Evolutionary conservation across 1,140 invertebrate species (phyloP).

Genomic region (Atta colombica): DNA sequence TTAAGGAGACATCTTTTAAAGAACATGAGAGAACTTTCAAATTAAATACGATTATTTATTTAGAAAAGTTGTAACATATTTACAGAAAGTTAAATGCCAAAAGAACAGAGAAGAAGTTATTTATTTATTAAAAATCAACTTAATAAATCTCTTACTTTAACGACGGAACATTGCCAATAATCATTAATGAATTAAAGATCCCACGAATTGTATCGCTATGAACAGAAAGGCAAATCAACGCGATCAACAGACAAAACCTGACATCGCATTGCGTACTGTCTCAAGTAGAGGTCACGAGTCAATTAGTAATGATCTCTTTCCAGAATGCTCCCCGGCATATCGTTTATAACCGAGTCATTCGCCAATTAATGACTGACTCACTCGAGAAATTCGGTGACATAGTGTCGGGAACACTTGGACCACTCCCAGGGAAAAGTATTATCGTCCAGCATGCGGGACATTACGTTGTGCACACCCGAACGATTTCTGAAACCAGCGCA

Average conservation of each 20-base stretch:
- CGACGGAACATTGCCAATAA: neutral
- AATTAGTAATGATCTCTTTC: slow-evolving; percentile 55
- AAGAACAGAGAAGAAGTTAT: neutral
- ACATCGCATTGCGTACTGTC: neutral
- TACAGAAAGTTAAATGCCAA: slow-evolving; percentile 8
- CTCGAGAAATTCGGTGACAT: slow-evolving; percentile 95
- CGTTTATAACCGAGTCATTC: slow-evolving; percentile 33
- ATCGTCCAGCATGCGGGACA: slow-evolving; percentile 93
- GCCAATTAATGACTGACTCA: slow-evolving; percentile 87
- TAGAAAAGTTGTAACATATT: neutral
- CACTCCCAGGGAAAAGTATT: slow-evolving; percentile 96
- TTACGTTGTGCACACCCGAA: slow-evolving; percentile 89
- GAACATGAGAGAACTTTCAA: neutral
- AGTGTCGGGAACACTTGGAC: slow-evolving; percentile 95
- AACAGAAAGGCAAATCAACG: slow-evolving; percentile 46
- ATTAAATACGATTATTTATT: slow-evolving; percentile 24
- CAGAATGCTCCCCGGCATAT: slow-evolving; percentile 29
- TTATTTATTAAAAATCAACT: slow-evolving; percentile 18
- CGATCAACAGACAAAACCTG: slow-evolving; percentile 15
- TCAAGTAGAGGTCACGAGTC: slow-evolving; percentile 26
- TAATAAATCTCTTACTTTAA: neutral
- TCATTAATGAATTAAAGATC: slow-evolving; percentile 30
- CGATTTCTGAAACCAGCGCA: slow-evolving; percentile 88
- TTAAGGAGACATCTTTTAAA: neutral
- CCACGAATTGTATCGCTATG: neutral